Evolutionary conservation across 64 coral and sea anemone genomes (phyloP).

Genomic region (Dendrophyllia cribrosa): DNA sequence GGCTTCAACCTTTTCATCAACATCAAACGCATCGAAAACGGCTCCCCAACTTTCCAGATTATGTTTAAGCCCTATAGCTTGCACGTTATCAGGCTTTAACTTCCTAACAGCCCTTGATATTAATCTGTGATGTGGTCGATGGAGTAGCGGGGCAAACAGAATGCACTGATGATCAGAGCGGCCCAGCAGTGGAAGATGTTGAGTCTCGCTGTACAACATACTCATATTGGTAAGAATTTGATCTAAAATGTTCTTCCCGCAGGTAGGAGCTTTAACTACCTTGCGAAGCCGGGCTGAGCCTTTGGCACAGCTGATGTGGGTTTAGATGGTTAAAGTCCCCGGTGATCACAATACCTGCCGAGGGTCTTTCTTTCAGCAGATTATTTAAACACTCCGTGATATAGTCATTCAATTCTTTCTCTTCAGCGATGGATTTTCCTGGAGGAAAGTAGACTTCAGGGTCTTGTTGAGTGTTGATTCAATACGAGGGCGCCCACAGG

Average conservation of each 20-base stretch:
- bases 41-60: slow-evolving; percentile 1
- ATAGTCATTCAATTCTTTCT: slow-evolving; percentile 57
- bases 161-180: slow-evolving; percentile 47
- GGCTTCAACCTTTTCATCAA: too few species aligned
- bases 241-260: neutral
- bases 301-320: slow-evolving; percentile 20
- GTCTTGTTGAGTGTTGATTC: neutral
- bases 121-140: too few species aligned
- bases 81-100: slow-evolving; percentile 7
- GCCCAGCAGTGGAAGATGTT: neutral
- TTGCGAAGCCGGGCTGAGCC: slow-evolving; percentile 29
- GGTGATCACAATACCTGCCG: slow-evolving; percentile 31
- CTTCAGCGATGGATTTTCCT: slow-evolving; percentile 9
- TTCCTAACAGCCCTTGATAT: neutral
- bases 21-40: neutral
- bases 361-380: slow-evolving; percentile 51
- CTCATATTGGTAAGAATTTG: neutral
- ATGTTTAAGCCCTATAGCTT: slow-evolving; percentile 29
- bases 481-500: neutral
- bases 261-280: slow-evolving; percentile 25
- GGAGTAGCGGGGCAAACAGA: neutral
- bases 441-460: slow-evolving; percentile 49
- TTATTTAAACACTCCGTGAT: slow-evolving; percentile 44
- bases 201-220: neutral
- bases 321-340: slow-evolving; percentile 67